A percentile compares a stretch with the other conserved stretches of the same genome.
Evolutionary conservation across 2,113 vertebrate genomes (phyloP).

Genomic region (Pedionomus torquatus): DNA sequence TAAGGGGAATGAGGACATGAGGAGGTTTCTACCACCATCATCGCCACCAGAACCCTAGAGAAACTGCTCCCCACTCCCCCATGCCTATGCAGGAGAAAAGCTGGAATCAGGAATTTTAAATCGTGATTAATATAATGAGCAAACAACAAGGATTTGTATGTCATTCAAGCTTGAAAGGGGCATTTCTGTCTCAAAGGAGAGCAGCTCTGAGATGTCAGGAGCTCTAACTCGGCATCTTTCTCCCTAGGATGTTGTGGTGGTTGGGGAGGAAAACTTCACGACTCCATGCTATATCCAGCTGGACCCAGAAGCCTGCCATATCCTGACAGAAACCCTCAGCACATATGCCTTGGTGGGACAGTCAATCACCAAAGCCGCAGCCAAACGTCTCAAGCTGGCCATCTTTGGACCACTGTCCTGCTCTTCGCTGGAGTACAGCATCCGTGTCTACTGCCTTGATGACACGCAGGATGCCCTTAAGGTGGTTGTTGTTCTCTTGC

Average conservation of each 20-base stretch:
- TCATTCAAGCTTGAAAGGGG: background rate
- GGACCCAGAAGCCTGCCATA: constrained; percentile 90
- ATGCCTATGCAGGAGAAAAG: background rate
- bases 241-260: constrained; percentile 88
- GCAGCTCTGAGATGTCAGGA: background rate
- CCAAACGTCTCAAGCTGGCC: constrained; percentile 90
- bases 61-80: background rate
- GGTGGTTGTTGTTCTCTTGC: constrained; percentile 67
- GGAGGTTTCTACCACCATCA: background rate
- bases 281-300: constrained; percentile 94
- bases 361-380: constrained; percentile 87
- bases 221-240: background rate
- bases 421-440: constrained; percentile 90
- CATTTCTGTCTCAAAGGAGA: background rate
- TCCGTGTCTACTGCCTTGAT: constrained; percentile 92
- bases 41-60: background rate
- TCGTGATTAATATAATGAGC: background rate
- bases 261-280: constrained; percentile 94
- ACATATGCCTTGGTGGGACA: constrained; percentile 92
- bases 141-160: background rate
- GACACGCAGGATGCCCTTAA: constrained; percentile 93
- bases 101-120: background rate
- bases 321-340: constrained; percentile 90
- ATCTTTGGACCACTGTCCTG: constrained; percentile 89
- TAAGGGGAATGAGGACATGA: background rate